Conservation (phyloP, 2,888 invertebrate species). For the Perizoma affinitatum region DNA sequence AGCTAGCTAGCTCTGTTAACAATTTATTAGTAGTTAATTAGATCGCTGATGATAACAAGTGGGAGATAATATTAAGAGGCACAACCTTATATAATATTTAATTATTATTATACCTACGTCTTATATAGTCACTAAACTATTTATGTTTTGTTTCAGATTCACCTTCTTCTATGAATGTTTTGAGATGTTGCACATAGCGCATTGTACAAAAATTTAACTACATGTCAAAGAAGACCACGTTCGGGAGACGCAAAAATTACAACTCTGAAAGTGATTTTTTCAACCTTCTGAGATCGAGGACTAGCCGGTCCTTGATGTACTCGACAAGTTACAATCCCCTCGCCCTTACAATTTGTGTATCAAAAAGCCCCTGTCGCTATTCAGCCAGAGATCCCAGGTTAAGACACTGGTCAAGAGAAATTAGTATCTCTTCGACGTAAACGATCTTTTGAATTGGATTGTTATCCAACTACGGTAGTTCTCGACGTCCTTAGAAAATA, state of each 20-base stretch:
- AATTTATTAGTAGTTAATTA: too few relatives aligned
- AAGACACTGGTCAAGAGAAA: slow-evolving; percentile 83
- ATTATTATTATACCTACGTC: too few relatives aligned
- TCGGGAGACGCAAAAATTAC: slow-evolving; percentile 59
- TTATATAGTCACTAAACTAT: too few relatives aligned
- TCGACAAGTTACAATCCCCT: slow-evolving; percentile 79
- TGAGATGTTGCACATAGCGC: slow-evolving; percentile 71
- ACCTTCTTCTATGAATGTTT: slow-evolving; percentile 46
- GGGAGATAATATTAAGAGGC: too few relatives aligned
- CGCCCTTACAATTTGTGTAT: slow-evolving; percentile 76
- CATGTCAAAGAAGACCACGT: slow-evolving; percentile 73
- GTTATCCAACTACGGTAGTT: slow-evolving; percentile 62
- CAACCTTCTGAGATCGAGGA: slow-evolving; percentile 77
- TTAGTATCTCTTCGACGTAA: slow-evolving; percentile 70
- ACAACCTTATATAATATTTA: too few relatives aligned
- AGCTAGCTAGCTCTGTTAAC: too few relatives aligned
- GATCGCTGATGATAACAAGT: too few relatives aligned
- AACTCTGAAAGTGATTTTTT: slow-evolving; percentile 75
- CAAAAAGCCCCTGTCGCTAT: slow-evolving; percentile 78
- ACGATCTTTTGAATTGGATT: slow-evolving; percentile 57
- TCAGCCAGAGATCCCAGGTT: slow-evolving; percentile 85
- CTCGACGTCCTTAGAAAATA: slow-evolving; percentile 60
- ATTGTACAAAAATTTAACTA: slow-evolving; percentile 70
- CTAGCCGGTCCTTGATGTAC: slow-evolving; percentile 83
- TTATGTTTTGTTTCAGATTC: slow-evolving; percentile 68